Percentiles rank a stretch among this genome's conserved stretches.
Evolutionary conservation across 2,113 vertebrate genomes (phyloP).

Genomic region (Ameiurus melas): DNA sequence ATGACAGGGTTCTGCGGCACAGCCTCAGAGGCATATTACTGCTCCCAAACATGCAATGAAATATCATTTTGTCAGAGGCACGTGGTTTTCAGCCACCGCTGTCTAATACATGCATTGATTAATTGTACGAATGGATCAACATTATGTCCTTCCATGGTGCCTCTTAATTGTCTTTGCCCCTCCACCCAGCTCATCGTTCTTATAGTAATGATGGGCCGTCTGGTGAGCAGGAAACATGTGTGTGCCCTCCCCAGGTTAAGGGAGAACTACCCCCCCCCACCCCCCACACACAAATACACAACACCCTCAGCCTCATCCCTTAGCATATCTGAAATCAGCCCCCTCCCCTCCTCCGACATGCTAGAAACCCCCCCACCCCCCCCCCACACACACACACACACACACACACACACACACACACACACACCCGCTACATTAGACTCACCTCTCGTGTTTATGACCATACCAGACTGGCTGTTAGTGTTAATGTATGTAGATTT

Average conservation of each 20-base stretch:
- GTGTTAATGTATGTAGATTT: conserved; percentile 99
- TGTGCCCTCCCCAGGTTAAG: conserved; percentile 48
- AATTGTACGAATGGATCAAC: conserved; percentile 98
- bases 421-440: conserved; percentile 69
- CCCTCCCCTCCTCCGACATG: conserved; percentile 41
- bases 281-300: background rate
- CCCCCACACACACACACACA: conserved; percentile 59
- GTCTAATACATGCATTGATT: conserved; percentile 98
- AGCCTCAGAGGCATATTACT: conserved; percentile 96
- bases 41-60: conserved; percentile 93
- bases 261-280: background rate
- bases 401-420: conserved; percentile 57
- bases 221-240: conserved; percentile 86
- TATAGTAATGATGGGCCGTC: conserved; percentile 92
- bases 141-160: conserved; percentile 96
- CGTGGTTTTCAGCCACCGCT: conserved; percentile 94
- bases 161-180: conserved; percentile 86
- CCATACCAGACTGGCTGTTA: conserved; percentile 82
- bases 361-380: conserved; percentile 23
- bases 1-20: conserved; percentile 92
- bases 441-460: conserved; percentile 69
- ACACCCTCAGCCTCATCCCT: conserved; percentile 14
- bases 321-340: conserved; percentile 5
- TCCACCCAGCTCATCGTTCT: conserved; percentile 85
- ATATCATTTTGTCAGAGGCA: conserved; percentile 98